Evolutionary conservation across 2,888 invertebrate genomes (phyloP).

Genomic region (Tetramorium bicarinatum): DNA sequence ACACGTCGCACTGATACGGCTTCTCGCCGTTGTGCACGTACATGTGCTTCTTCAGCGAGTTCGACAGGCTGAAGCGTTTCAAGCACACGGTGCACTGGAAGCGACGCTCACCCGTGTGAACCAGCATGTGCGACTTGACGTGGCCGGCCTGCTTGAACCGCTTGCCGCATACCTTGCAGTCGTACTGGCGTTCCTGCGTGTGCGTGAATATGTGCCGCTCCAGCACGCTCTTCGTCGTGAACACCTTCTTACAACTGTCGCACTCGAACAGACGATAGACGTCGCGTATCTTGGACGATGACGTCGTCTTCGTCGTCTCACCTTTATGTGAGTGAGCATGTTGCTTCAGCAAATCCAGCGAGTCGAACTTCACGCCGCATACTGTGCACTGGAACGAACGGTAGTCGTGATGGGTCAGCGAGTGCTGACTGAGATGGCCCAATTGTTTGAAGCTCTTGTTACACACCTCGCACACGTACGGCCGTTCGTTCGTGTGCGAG

Average conservation of each 20-base stretch:
- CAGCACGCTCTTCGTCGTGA: conserved; percentile 87
- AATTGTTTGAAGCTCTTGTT: conserved; percentile 82
- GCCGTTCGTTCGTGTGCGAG: conserved; percentile 81
- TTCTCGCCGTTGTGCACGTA: conserved; percentile 84
- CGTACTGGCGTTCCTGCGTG: conserved; percentile 85
- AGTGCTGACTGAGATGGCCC: conserved; percentile 81
- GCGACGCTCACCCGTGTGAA: conserved; percentile 87
- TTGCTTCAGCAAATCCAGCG: conserved; percentile 75
- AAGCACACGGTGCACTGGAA: conserved; percentile 87
- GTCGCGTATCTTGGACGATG: conserved; percentile 53
- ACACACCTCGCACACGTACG: conserved; percentile 80
- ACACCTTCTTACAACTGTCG: conserved; percentile 87
- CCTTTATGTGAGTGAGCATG: conserved; percentile 75
- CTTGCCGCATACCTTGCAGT: conserved; percentile 87
- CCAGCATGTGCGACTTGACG: conserved; percentile 86
- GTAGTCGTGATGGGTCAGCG: conserved; percentile 80
- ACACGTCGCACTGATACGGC: conserved; percentile 82
- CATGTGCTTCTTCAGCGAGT: conserved; percentile 86
- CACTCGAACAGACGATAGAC: conserved; percentile 83
- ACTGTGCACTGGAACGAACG: conserved; percentile 78
- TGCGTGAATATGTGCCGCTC: conserved; percentile 87
- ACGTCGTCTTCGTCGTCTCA: conserved; percentile 52
- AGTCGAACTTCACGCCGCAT: conserved; percentile 77
- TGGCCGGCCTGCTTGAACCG: conserved; percentile 87
- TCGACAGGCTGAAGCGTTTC: conserved; percentile 87